Evolutionary conservation across 2,113 vertebrate genomes (phyloP), one percentile per base, ranked within the genome.

Genomic region (Esox niger): DNA sequence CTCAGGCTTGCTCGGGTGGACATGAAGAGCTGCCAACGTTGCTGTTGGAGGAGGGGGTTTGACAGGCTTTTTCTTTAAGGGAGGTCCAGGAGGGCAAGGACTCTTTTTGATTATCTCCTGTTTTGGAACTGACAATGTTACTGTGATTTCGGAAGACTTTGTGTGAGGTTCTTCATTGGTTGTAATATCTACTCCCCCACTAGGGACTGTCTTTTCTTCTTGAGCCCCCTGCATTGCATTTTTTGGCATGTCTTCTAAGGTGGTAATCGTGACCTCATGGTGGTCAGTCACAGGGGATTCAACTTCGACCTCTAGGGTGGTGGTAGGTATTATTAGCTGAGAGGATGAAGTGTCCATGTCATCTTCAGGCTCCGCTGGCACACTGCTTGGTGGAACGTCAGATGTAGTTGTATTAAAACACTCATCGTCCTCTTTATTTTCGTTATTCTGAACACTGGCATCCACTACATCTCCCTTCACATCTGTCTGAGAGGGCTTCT

Each of bases 61-160:
- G 2, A 78, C 27, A 1, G 70, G 65, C 29, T 77, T 84, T 70
- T 85, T 86, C 66, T 86, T 86, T 64, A 84, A 85, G 47, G 68
- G 56, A 33, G 46, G 55, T 26, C 68, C 31, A 59, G 58, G 79
- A 30, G 83, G 82, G n/a, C 55, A 68, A 5, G 56, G 23, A 29
- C 49, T 74, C 69, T 83, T 86, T 68, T 70, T 78, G 38, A 63
- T 25, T 29, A 43, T 26, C 66, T 85, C 79, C 33, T 67, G 47
- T 6, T 78, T 30, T 4, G 33, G 63, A 21, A 56, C 17, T 31
- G 26, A 9, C 58, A 56, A 46, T 17, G 74, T 65, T 62, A 89
- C 89, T 72, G 87, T 86, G 60, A 79, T 73, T 6, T 88, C 84
- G 6, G 76, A 77, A 61, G 90, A 82, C 57, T 84, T 87, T n/a